Evolutionary conservation across 2,797 vertebrate genomes (phyloP).

Genomic region (Sebastes kiyomatsui): DNA sequence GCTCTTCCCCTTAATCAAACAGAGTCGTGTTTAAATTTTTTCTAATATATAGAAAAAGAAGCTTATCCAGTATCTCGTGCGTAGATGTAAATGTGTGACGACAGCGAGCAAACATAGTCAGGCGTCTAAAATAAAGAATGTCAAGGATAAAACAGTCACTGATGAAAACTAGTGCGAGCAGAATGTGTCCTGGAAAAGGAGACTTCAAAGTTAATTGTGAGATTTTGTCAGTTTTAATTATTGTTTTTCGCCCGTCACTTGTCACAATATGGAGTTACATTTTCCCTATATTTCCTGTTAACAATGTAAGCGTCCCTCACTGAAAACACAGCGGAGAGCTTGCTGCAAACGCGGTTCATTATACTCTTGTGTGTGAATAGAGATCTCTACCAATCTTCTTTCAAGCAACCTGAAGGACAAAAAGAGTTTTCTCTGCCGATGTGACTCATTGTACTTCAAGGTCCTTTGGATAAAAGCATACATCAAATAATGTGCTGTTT

Average conservation of each 20-base stretch:
- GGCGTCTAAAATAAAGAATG: not conserved
- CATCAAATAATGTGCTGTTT: conserved; percentile 27
- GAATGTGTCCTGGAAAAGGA: not conserved
- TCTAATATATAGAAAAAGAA: not conserved
- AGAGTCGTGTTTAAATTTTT: not conserved
- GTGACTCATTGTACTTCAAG: conserved; percentile 48
- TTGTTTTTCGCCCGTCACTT: not conserved
- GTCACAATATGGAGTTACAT: not conserved
- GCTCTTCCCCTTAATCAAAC: not conserved
- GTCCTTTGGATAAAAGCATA: conserved; percentile 38
- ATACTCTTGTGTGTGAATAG: conserved; percentile 19
- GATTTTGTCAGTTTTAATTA: conserved; percentile 11
- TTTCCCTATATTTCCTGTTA: not conserved
- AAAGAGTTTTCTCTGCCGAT: not conserved
- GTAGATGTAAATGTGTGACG: not conserved
- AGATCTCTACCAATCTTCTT: conserved; percentile 9
- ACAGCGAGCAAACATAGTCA: not conserved
- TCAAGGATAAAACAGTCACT: not conserved
- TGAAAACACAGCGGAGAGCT: not conserved
- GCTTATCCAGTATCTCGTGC: not conserved
- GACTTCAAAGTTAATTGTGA: not conserved
- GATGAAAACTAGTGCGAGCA: not conserved
- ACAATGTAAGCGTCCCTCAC: not conserved
- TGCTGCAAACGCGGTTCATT: conserved; percentile 26
- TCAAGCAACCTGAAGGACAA: conserved; percentile 29